These are phyloP conservation scores for Lindbergichthys nudifrons DNA, from an alignment of 2,797 vertebrate genomes.

Conservation along the genomic window DNA sequence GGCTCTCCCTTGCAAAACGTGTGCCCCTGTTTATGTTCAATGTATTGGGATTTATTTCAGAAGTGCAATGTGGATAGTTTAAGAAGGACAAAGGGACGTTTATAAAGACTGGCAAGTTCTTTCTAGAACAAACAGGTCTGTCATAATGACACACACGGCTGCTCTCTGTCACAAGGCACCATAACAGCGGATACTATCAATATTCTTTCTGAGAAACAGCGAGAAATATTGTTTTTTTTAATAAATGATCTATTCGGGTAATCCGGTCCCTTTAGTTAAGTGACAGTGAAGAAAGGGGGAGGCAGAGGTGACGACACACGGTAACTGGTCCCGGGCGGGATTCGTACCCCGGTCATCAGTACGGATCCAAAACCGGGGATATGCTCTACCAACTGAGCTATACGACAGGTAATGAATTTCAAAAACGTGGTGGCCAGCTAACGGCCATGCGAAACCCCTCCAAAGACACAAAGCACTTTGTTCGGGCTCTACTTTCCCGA, in stretches of 20 bases:
- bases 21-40: not conserved
- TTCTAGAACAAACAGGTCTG: not conserved
- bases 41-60: not conserved
- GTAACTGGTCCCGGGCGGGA: too few species aligned
- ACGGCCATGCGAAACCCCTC: not conserved
- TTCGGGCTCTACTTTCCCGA: not conserved
- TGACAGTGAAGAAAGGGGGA: too few species aligned
- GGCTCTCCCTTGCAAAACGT: slow-evolving; percentile 18
- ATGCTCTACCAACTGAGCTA: too few species aligned
- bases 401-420: too few species aligned
- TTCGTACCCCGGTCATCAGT: too few species aligned
- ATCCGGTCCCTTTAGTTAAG: too few species aligned
- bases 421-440: slow-evolving; percentile 8
- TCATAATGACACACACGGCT: not conserved
- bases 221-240: not conserved
- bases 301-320: too few species aligned
- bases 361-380: too few species aligned
- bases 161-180: not conserved
- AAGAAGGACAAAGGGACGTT: not conserved
- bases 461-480: not conserved
- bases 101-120: slow-evolving; percentile 21
- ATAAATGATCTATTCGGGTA: too few species aligned
- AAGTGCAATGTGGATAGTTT: not conserved
- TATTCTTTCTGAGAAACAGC: not conserved
- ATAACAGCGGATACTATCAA: not conserved